phyloP scores from a whole-genome alignment of 2,888 invertebrate species.

The Ornithoptera alexandrae region DNA sequence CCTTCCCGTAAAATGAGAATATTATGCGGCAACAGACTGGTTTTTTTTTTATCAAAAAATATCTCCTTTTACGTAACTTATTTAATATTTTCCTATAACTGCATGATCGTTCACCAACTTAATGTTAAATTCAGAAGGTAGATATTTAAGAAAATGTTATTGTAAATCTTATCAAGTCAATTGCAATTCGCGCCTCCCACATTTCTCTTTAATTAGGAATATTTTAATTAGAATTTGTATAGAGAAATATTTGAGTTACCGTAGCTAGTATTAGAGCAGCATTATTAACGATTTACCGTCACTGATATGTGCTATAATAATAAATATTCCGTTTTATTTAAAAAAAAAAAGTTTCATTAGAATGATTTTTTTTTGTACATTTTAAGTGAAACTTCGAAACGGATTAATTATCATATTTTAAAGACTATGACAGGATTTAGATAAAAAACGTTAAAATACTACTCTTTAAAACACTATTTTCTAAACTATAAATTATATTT shows the following conservation, averaged over 20 bases:
- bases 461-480: too few relatives aligned
- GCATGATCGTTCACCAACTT: background rate
- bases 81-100: background rate
- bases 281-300: background rate
- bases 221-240: background rate
- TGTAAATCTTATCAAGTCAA: background rate
- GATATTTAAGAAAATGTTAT: background rate
- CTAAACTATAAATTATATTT: too few relatives aligned
- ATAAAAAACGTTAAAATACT: too few relatives aligned
- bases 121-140: background rate
- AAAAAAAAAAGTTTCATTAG: too few relatives aligned
- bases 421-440: too few relatives aligned
- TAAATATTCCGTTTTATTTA: too few relatives aligned
- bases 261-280: background rate
- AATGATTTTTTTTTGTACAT: too few relatives aligned
- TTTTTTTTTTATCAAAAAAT: background rate
- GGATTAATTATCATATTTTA: too few relatives aligned
- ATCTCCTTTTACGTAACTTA: background rate
- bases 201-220: background rate
- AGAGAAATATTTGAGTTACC: background rate
- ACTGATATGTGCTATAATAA: too few relatives aligned
- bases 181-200: background rate
- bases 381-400: too few relatives aligned
- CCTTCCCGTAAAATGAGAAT: too few relatives aligned
- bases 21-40: background rate